Percentiles rank a stretch among this genome's conserved stretches.
Evolutionary conservation across 2,797 vertebrate species (phyloP).

Genomic region (Esox masquinongy): DNA sequence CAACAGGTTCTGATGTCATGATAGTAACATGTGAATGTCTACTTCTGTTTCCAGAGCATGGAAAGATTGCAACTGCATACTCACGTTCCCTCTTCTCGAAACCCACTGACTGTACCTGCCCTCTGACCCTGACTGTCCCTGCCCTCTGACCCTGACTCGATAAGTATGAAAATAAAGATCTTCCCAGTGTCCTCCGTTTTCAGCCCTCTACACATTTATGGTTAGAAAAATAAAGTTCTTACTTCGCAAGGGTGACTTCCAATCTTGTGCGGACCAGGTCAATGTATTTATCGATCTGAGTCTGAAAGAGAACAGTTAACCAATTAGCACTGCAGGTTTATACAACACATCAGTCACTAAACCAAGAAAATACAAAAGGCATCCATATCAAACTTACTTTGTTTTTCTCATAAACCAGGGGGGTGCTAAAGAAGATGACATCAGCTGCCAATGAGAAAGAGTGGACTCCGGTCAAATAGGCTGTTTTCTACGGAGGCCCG

Average conservation of each 20-base stretch:
- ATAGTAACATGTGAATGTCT: background rate
- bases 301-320: constrained; percentile 65
- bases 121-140: too few relatives aligned
- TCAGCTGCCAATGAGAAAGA: constrained; percentile 65
- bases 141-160: too few relatives aligned
- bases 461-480: background rate
- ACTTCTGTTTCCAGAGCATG: background rate
- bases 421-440: constrained; percentile 81
- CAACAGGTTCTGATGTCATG: background rate
- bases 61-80: background rate
- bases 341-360: background rate
- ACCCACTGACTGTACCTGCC: too few relatives aligned
- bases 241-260: constrained; percentile 49
- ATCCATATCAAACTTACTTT: constrained; percentile 69
- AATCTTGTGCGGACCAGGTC: constrained; percentile 63
- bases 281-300: constrained; percentile 83
- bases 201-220: background rate
- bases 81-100: too few relatives aligned
- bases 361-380: background rate
- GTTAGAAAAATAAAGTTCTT: constrained; percentile 9
- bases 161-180: too few relatives aligned
- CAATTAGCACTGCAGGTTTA: constrained; percentile 20
- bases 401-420: constrained; percentile 85
- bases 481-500: background rate
- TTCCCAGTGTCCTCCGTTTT: background rate